phyloP scores from a whole-genome alignment of 23 tunicate species.

The Trididemnum nubilum region DNA sequence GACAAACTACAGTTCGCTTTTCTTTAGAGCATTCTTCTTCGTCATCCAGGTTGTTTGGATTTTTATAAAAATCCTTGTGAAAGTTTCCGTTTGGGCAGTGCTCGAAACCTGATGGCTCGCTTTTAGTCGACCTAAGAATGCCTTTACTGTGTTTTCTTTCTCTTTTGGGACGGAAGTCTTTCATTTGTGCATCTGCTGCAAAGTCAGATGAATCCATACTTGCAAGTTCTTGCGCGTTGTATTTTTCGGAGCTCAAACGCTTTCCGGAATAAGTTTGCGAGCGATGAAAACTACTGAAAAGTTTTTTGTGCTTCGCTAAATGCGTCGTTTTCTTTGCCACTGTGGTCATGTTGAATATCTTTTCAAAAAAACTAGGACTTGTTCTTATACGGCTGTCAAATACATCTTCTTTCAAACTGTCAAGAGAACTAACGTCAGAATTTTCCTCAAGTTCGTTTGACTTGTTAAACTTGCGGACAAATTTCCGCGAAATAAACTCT shows the following conservation, averaged over 20 bases:
- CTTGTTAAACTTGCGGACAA: background rate
- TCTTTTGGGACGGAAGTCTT: too few relatives aligned
- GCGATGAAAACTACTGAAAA: background rate
- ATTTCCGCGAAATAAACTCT: background rate
- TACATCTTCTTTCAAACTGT: background rate
- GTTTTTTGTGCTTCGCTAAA: constrained; percentile 21
- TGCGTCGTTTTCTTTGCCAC: background rate
- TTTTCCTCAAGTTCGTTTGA: background rate
- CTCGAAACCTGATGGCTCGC: too few relatives aligned
- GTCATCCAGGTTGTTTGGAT: too few relatives aligned
- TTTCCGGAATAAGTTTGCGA: background rate
- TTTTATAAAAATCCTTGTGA: too few relatives aligned
- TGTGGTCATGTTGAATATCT: background rate
- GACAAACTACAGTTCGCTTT: too few relatives aligned
- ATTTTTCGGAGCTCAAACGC: background rate
- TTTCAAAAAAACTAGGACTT: background rate
- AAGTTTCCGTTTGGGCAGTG: too few relatives aligned
- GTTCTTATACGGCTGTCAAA: background rate
- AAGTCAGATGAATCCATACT: background rate
- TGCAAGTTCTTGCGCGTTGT: background rate
- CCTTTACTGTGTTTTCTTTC: too few relatives aligned
- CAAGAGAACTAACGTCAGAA: background rate
- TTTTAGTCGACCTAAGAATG: too few relatives aligned
- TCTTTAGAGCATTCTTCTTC: too few relatives aligned
- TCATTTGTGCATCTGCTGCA: background rate